These are phyloP conservation scores for Thecophora atra DNA, from an alignment of 2,888 invertebrate species.

Conservation along the genomic window DNA sequence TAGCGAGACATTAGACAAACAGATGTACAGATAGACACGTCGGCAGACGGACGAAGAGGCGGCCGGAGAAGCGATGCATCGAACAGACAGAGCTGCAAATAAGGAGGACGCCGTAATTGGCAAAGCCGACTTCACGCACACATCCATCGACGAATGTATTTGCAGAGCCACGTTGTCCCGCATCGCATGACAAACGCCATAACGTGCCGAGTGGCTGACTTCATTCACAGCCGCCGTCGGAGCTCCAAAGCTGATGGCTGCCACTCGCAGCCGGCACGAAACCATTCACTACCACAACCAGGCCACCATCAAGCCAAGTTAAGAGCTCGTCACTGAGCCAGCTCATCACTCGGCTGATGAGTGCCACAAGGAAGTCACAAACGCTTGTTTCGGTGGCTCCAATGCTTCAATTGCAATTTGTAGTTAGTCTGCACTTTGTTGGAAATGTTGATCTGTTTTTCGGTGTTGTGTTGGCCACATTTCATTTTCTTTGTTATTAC, in stretches of 20 bases:
- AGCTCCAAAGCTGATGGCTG: neutral
- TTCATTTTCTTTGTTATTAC: conserved; percentile 1
- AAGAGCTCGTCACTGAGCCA: neutral
- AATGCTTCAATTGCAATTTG: neutral
- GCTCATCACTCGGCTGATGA: conserved; percentile 10
- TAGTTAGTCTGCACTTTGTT: conserved; percentile 1
- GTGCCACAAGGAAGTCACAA: conserved; percentile 17
- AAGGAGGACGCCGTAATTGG: conserved; percentile 49
- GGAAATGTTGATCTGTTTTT: neutral
- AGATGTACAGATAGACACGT: neutral
- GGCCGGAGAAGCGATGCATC: conserved; percentile 13
- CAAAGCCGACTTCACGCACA: conserved; percentile 44
- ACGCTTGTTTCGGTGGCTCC: neutral
- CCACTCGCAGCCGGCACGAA: neutral
- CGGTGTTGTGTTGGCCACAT: neutral
- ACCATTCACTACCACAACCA: neutral
- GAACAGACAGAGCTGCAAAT: conserved; percentile 35
- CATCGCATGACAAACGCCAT: neutral
- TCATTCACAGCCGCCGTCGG: neutral
- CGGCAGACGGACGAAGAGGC: neutral
- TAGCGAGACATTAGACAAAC: neutral
- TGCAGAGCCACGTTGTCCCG: neutral
- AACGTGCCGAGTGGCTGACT: neutral
- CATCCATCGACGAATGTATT: neutral
- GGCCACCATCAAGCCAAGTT: neutral